Evolutionary conservation across 2,888 invertebrate species (phyloP).

Genomic region (Cantharis flavilabris): DNA sequence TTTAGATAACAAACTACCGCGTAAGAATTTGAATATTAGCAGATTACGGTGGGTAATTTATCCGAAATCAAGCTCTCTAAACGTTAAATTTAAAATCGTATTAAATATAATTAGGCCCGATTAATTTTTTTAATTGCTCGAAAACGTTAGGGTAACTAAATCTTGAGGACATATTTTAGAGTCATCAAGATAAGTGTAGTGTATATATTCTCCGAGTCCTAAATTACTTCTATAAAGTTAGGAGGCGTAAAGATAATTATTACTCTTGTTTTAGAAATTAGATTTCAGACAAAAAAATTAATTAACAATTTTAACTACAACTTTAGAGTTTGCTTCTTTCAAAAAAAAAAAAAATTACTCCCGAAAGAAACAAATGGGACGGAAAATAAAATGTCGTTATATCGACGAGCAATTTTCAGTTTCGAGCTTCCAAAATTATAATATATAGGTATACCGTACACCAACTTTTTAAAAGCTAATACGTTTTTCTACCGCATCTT

Average conservation of each 20-base stretch:
- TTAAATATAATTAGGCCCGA: not conserved
- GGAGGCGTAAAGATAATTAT: conserved; percentile 12
- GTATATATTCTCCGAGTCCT: conserved; percentile 4
- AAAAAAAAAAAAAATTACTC: not conserved
- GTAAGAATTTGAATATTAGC: not conserved
- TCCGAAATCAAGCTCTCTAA: not conserved
- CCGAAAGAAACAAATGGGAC: not conserved
- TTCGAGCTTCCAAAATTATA: not conserved
- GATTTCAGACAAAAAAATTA: not conserved
- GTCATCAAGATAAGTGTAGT: conserved; percentile 4
- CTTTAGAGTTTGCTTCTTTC: not conserved
- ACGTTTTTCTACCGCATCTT: not conserved
- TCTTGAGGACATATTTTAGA: conserved; percentile 6
- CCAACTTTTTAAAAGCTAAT: not conserved
- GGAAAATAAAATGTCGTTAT: not conserved
- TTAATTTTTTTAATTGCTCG: not conserved
- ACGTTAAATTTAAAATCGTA: not conserved
- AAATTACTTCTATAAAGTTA: conserved; percentile 10
- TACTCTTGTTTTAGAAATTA: not conserved
- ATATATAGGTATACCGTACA: not conserved
- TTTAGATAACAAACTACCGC: conserved; percentile 14
- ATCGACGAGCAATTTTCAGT: not conserved
- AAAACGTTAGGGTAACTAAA: not conserved
- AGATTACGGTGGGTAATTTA: not conserved
- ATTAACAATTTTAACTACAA: not conserved